Conservation (phyloP, 2,888 invertebrate genomes). For the Bimastos eiseni region DNA sequence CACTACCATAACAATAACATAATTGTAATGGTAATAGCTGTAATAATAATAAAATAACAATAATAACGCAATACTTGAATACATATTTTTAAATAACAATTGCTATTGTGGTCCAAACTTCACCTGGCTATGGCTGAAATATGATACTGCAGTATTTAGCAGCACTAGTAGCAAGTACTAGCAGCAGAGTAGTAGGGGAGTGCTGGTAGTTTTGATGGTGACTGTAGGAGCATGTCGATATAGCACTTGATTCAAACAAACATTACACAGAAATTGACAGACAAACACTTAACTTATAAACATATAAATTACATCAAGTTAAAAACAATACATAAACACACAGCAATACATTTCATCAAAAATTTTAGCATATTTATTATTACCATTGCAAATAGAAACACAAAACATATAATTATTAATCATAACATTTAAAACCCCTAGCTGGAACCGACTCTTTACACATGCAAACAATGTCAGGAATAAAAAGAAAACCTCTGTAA, state of each 20-base stretch:
- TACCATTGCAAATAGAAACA: not conserved
- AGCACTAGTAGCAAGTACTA: not conserved
- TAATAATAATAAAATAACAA: not conserved
- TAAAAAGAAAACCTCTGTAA: not conserved
- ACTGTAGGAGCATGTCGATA: not conserved
- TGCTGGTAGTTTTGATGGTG: slow-evolving; percentile 3
- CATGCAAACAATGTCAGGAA: not conserved
- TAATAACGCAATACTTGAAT: not conserved
- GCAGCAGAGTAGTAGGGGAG: not conserved
- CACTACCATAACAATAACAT: not conserved
- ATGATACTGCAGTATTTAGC: not conserved
- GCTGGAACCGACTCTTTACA: not conserved
- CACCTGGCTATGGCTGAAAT: not conserved
- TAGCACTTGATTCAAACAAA: not conserved
- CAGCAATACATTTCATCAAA: not conserved
- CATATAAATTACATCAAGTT: not conserved
- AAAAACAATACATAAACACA: not conserved
- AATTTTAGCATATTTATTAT: not conserved
- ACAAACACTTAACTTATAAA: not conserved
- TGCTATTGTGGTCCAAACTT: not conserved
- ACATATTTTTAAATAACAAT: not conserved
- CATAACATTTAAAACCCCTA: not conserved
- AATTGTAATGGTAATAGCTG: too few relatives aligned
- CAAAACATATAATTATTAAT: not conserved
- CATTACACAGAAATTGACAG: not conserved